Evolutionary conservation across 2,888 invertebrate genomes (phyloP), one percentile per base, ranked within the genome.

Genomic region (Ennomos erosarius): DNA sequence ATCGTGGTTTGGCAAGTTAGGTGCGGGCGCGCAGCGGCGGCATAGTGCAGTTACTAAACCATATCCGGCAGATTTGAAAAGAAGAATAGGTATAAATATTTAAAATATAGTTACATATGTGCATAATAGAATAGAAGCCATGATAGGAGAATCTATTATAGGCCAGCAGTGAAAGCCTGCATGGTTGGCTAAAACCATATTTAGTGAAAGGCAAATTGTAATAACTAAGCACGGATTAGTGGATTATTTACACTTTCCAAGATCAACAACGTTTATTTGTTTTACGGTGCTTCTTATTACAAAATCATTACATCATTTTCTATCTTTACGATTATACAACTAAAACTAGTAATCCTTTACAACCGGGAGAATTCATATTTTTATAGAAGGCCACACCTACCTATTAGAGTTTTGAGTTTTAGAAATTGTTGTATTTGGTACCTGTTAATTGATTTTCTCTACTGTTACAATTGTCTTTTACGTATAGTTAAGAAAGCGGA

Each of bases 211-310:
- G 82, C 78, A 75, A 26, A 75, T 75, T 46, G 65, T 75, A 74
- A 74, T 75, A 73, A 70, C 67, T 49, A 71, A 74, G 68, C 67
- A 70, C 63, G 62, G 62, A 62, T 71, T 68, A 69, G 64, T 65
- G 67, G 71, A 87, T 87, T 87, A 81, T 81, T 69, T 62, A 85
- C 87, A 86, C 87, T 87, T 86, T 86, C 87, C 68, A 80, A 76
- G 65, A 59, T 62, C 73, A 69, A 65, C 72, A 69, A 65, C 62
- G 64, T 62, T 66, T 57, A 65, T 72, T 74, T 74, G 59, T 63
- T 65, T 61, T 63, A 59, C 55, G 59, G 70, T 64, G 58, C 63
- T 68, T 60, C 65, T 67, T 6, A 6, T 26, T 45, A 43, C 16
- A 34, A 47, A 52, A 37, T 50, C n/a, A 44, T 59, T 59, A 40